Evolutionary conservation across 2,797 vertebrate genomes (phyloP).

Genomic region (Benthosema pterotum): DNA sequence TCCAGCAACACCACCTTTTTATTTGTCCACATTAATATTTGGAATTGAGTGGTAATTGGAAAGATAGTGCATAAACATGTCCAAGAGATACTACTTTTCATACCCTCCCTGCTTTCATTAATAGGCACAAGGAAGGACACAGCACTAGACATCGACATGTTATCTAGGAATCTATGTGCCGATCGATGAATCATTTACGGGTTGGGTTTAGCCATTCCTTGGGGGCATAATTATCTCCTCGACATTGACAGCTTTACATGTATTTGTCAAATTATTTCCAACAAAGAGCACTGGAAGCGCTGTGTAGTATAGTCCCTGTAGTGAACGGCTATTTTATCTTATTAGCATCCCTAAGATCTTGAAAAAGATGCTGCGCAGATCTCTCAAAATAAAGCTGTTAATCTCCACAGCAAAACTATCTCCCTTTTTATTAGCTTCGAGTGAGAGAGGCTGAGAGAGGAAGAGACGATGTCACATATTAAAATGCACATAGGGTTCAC

Average conservation of each 20-base stretch:
- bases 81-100: neutral
- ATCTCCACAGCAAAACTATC: too few relatives aligned
- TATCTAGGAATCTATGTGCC: conserved; percentile 20
- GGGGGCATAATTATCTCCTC: conserved; percentile 23
- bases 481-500: too few relatives aligned
- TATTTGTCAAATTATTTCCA: neutral
- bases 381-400: too few relatives aligned
- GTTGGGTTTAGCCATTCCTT: neutral
- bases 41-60: conserved; percentile 1
- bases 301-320: neutral
- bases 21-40: neutral
- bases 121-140: conserved; percentile 5
- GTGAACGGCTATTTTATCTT: neutral
- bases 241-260: conserved; percentile 9
- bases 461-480: too few relatives aligned
- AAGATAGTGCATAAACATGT: conserved; percentile 5
- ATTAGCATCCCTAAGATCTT: too few relatives aligned
- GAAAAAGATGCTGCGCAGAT: too few relatives aligned
- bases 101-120: conserved; percentile 14
- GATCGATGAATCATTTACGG: conserved; percentile 29
- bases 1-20: too few relatives aligned
- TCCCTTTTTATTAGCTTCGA: too few relatives aligned
- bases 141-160: conserved; percentile 14
- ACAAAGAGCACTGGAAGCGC: neutral
- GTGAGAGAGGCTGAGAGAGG: too few relatives aligned